Evolutionary conservation across 1,140 invertebrate genomes (phyloP).

Genomic region (Macrostomum lignano): DNA sequence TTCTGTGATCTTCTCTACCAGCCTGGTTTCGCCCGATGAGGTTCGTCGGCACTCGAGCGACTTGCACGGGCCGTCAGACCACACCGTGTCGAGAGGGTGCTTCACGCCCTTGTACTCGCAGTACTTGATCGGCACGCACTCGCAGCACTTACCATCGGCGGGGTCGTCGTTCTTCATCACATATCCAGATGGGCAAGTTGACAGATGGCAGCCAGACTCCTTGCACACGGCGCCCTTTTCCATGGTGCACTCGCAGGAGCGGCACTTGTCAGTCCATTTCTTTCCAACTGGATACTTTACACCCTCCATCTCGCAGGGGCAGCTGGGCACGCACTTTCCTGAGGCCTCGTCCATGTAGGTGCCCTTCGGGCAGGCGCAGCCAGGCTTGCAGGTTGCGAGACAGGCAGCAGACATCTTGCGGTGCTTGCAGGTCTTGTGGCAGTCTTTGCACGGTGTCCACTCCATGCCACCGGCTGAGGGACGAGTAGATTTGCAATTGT

Average conservation of each 20-base stretch:
- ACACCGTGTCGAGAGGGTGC: not conserved
- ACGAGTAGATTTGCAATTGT: too few species aligned
- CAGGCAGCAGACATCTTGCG: not conserved
- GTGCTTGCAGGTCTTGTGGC: conserved; percentile 1
- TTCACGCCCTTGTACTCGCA: not conserved
- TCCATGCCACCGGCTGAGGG: too few species aligned
- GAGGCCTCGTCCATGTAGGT: not conserved
- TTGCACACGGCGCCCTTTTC: conserved; percentile 1
- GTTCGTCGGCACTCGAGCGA: not conserved
- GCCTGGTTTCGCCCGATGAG: too few species aligned
- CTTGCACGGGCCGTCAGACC: conserved; percentile 1
- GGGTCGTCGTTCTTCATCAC: too few species aligned
- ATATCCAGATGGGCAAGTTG: too few species aligned
- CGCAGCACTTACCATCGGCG: conserved; percentile 3
- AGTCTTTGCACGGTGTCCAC: not conserved
- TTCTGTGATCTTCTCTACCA: too few species aligned
- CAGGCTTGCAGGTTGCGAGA: not conserved
- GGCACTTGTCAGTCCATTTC: not conserved
- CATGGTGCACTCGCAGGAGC: not conserved
- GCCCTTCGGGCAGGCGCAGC: not conserved
- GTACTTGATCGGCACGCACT: not conserved
- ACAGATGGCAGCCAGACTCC: not conserved
- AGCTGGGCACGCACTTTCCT: conserved; percentile 1
- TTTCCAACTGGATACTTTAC: not conserved
- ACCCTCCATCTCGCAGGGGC: not conserved